phyloP scores from a whole-genome alignment of 2,113 vertebrate species.

The Percina caprodes region DNA sequence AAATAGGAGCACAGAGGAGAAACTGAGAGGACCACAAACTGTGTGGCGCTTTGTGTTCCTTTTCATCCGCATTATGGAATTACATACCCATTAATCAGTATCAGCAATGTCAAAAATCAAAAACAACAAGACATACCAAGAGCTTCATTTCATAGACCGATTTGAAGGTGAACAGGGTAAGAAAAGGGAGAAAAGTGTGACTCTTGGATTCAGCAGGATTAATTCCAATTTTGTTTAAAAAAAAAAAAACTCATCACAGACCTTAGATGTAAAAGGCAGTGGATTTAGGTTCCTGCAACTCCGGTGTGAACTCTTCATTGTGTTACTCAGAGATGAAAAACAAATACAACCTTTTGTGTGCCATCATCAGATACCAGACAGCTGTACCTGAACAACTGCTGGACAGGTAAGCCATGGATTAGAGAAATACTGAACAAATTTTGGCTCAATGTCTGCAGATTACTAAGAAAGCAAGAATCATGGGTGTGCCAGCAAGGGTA shows the following conservation, averaged over 20 bases:
- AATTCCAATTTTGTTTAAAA: not conserved
- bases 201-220: not conserved
- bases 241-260: not conserved
- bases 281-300: not conserved
- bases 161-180: slow-evolving; percentile 11
- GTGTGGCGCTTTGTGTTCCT: slow-evolving; percentile 7
- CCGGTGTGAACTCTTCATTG: not conserved
- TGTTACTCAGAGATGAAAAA: slow-evolving; percentile 5
- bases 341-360: not conserved
- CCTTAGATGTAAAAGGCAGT: not conserved
- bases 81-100: slow-evolving; percentile 12
- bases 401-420: not conserved
- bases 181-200: not conserved
- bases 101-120: slow-evolving; percentile 17
- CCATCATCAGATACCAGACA: not conserved
- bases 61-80: slow-evolving; percentile 21
- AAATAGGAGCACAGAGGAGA: slow-evolving; percentile 29
- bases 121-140: slow-evolving; percentile 40
- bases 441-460: not conserved
- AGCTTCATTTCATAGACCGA: slow-evolving; percentile 9
- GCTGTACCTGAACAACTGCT: slow-evolving; percentile 3
- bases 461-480: not conserved
- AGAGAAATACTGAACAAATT: not conserved
- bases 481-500: not conserved
- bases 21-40: slow-evolving; percentile 31